Conservation (phyloP, 2,113 vertebrate genomes). For the Okapia johnstoni region DNA sequence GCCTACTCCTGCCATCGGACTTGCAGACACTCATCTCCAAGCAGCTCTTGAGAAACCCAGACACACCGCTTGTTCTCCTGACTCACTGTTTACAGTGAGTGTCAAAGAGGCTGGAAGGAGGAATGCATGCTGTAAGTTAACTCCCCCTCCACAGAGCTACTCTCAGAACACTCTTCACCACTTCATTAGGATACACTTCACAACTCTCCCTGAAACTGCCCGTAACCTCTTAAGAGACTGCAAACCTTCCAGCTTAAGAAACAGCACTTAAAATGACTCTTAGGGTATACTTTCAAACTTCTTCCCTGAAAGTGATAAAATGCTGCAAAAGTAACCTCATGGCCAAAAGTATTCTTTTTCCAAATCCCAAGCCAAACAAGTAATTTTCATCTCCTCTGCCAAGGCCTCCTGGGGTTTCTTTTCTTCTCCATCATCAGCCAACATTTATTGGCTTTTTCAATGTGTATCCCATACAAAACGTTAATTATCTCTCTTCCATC, state of each 20-base stretch:
- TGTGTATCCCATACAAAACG: background rate
- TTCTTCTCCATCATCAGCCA: background rate
- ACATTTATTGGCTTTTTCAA: background rate
- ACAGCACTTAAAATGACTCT: background rate
- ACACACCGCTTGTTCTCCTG: background rate
- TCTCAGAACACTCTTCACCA: background rate
- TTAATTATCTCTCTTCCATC: background rate
- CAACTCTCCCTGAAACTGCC: background rate
- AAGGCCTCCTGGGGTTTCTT: background rate
- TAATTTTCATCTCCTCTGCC: slow-evolving; percentile 4
- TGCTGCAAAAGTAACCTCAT: background rate
- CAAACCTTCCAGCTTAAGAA: background rate
- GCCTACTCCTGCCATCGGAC: background rate
- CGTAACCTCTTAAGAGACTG: background rate
- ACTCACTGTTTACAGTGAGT: background rate
- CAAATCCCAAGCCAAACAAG: slow-evolving; percentile 18
- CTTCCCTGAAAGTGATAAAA: slow-evolving; percentile 29
- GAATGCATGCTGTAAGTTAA: background rate
- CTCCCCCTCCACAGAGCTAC: background rate
- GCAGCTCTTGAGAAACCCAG: background rate
- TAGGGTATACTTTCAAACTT: background rate
- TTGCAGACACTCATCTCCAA: background rate
- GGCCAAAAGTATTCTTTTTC: background rate
- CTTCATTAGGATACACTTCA: background rate
- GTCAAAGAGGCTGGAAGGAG: background rate